Evolutionary conservation across 2,797 vertebrate genomes (phyloP).

Genomic region (Spea hammondii): DNA sequence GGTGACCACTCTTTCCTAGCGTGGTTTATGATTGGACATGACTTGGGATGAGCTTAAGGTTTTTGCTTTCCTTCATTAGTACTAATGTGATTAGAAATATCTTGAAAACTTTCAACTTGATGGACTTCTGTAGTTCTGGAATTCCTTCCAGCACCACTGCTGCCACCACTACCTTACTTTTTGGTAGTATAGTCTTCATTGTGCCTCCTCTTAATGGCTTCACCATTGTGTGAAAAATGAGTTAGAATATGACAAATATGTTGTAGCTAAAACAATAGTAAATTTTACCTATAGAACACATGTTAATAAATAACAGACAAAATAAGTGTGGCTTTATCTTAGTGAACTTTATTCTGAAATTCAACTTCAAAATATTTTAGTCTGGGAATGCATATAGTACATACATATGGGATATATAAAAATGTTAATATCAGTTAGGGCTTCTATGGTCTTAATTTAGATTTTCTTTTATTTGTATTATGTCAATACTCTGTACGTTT

Average conservation of each 20-base stretch:
- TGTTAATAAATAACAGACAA: neutral
- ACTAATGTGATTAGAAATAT: no score
- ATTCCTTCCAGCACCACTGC: no score
- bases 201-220: neutral
- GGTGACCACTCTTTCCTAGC: no score
- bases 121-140: no score
- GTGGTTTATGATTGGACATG: no score
- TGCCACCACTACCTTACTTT: no score
- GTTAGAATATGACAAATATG: neutral
- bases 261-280: constrained; percentile 9
- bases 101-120: no score
- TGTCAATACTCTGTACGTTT: constrained; percentile 38
- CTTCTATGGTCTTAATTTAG: constrained; percentile 9
- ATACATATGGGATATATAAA: neutral
- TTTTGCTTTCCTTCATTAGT: no score
- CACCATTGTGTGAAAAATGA: neutral
- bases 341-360: neutral
- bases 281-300: neutral
- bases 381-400: neutral
- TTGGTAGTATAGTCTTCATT: neutral
- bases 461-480: constrained; percentile 31
- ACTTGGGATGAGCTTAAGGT: no score
- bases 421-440: neutral
- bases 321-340: neutral
- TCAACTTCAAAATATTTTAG: neutral